These are phyloP conservation scores for Indri indri DNA, from an alignment of 2,113 vertebrate genomes.

Conservation along the genomic window DNA sequence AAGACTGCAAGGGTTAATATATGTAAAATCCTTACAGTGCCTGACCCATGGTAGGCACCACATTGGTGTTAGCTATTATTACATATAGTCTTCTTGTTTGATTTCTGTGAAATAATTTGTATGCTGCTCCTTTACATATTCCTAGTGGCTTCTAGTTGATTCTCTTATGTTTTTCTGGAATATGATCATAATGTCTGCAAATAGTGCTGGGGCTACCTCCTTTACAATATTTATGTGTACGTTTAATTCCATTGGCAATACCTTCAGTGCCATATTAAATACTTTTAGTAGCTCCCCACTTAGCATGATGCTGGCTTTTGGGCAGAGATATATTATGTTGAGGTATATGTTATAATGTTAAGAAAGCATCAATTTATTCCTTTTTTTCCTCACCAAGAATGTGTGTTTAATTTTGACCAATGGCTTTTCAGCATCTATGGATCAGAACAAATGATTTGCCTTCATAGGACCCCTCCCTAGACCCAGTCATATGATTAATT, in stretches of 20 bases:
- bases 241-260: background rate
- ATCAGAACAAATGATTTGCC: background rate
- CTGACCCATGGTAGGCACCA: background rate
- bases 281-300: background rate
- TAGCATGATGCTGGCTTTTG: background rate
- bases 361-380: background rate
- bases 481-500: background rate
- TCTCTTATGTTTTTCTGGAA: background rate
- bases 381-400: background rate
- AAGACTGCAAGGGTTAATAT: background rate
- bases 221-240: background rate
- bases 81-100: background rate
- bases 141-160: background rate
- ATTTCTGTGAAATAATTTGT: background rate
- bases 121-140: background rate
- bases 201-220: background rate
- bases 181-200: background rate
- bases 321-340: background rate
- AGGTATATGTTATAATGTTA: background rate
- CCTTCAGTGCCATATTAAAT: background rate
- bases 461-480: background rate
- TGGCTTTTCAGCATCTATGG: background rate
- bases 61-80: background rate
- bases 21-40: background rate
- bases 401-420: background rate